These are phyloP conservation scores for Dromiciops gliroides DNA, from an alignment of 2,113 vertebrate species.

Conservation along the genomic window DNA sequence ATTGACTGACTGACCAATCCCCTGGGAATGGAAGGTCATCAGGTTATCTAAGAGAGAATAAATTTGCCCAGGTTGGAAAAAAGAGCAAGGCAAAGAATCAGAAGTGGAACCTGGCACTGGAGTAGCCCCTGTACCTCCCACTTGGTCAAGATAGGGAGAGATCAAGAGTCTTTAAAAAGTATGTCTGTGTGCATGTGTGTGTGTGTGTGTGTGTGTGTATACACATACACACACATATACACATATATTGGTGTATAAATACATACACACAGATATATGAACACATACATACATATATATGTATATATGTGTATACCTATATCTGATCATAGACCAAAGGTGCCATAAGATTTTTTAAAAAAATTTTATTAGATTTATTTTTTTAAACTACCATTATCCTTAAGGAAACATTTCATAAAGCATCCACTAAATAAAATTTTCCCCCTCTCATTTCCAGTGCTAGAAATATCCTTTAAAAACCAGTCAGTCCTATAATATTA, in stretches of 20 bases:
- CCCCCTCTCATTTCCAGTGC: not conserved
- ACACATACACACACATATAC: no score
- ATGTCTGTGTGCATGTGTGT: no score
- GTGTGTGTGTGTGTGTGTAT: no score
- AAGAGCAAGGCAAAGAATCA: not conserved
- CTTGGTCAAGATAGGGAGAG: not conserved
- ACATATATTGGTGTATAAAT: no score
- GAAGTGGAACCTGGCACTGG: not conserved
- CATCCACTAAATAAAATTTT: constrained; percentile 11
- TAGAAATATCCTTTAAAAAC: not conserved
- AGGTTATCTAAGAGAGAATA: not conserved
- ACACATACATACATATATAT: no score
- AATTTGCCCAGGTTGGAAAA: not conserved
- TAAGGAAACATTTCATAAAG: constrained; percentile 1
- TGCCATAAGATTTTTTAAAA: constrained; percentile 15
- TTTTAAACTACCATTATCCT: constrained; percentile 13
- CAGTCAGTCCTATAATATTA: not conserved
- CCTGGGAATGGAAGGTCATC: not conserved
- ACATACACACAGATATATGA: no score
- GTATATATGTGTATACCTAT: no score
- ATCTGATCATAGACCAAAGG: not conserved
- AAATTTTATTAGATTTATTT: no score
- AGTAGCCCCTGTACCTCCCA: not conserved
- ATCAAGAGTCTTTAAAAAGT: not conserved
- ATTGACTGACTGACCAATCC: not conserved